phyloP scores from a whole-genome alignment of 1,140 invertebrate genomes.

The Ips typographus region DNA sequence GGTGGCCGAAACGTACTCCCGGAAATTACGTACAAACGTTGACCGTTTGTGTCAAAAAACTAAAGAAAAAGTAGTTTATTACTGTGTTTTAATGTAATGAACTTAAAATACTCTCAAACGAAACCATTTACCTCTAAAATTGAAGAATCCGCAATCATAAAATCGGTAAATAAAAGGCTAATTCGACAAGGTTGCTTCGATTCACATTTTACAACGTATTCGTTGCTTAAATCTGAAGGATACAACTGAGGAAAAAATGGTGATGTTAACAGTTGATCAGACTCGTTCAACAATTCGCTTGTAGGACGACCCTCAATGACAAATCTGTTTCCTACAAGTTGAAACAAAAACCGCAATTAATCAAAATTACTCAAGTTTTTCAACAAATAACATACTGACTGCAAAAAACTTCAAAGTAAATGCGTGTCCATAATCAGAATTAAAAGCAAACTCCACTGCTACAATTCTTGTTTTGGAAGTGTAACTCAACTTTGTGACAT shows the following conservation, averaged over 20 bases:
- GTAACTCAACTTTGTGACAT: constrained; percentile 53
- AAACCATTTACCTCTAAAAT: constrained; percentile 63
- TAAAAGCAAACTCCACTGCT: constrained; percentile 64
- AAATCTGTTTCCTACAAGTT: constrained; percentile 62
- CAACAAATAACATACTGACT: constrained; percentile 56
- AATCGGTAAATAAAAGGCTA: constrained; percentile 69
- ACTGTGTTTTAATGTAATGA: neutral
- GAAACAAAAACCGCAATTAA: constrained; percentile 11
- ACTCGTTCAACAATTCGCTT: constrained; percentile 45
- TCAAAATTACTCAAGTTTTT: constrained; percentile 38
- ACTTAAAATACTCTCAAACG: neutral
- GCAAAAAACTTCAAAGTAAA: constrained; percentile 67
- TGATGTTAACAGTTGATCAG: constrained; percentile 57
- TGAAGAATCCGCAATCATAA: constrained; percentile 66
- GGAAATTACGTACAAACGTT: constrained; percentile 66
- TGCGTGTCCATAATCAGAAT: constrained; percentile 62
- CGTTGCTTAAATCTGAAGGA: constrained; percentile 67
- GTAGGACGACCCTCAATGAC: constrained; percentile 58
- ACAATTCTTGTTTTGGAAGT: constrained; percentile 64
- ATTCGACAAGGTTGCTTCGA: constrained; percentile 59
- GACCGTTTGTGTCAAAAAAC: constrained; percentile 72
- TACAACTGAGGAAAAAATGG: constrained; percentile 73
- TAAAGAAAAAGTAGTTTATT: constrained; percentile 44
- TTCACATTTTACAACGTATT: constrained; percentile 64
- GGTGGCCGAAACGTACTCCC: constrained; percentile 70